These are phyloP conservation scores for Meloidogyne exigua DNA, from an alignment of 1,140 invertebrate genomes.

Conservation along the genomic window DNA sequence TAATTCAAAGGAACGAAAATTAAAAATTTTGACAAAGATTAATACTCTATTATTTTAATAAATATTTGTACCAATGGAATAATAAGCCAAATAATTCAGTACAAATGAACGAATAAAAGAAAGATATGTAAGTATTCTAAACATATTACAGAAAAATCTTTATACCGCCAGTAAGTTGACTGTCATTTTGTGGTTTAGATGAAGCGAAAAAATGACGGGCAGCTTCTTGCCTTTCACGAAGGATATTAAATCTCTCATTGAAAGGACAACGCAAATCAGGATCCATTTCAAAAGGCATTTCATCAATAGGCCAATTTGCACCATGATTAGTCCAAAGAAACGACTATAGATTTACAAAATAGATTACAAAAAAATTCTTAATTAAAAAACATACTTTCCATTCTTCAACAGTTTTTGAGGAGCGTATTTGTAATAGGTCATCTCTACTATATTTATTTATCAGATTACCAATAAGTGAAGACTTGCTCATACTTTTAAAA, in stretches of 20 bases:
- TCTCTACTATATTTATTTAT: not conserved
- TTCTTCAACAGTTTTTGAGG: not conserved
- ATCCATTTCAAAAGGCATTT: conserved; percentile 27
- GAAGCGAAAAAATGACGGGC: not conserved
- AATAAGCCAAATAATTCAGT: too few species aligned
- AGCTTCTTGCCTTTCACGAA: conserved; percentile 17
- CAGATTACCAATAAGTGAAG: not conserved
- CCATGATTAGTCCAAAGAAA: conserved; percentile 24
- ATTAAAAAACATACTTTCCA: conserved; percentile 8
- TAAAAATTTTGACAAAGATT: too few species aligned
- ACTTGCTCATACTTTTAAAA: not conserved
- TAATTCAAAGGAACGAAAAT: too few species aligned
- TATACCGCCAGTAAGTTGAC: not conserved
- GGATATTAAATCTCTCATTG: not conserved
- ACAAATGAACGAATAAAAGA: too few species aligned
- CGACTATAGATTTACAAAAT: conserved; percentile 3
- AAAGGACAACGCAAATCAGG: conserved; percentile 17
- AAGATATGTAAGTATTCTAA: too few species aligned
- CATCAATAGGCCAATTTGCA: not conserved
- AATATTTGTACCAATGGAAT: too few species aligned
- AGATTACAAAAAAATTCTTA: not conserved
- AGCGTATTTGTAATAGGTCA: not conserved
- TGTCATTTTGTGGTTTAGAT: not conserved
- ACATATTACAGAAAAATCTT: not conserved
- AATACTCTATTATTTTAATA: too few species aligned